These are phyloP conservation scores for Coenobita brevimanus DNA, from an alignment of 1,140 invertebrate genomes.

Conservation along the genomic window DNA sequence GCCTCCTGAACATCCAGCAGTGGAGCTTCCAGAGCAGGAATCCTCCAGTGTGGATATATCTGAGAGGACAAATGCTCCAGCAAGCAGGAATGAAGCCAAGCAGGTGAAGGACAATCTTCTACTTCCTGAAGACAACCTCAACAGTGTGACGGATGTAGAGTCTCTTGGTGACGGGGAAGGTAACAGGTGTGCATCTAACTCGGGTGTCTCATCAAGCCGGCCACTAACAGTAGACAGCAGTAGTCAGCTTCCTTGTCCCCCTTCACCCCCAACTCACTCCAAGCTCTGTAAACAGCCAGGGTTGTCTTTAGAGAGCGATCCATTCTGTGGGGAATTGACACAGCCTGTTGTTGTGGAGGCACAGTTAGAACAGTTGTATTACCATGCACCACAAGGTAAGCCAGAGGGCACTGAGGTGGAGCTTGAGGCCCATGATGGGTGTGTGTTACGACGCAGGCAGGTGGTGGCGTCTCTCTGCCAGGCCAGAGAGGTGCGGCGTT, in stretches of 20 bases:
- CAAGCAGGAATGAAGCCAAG: slow-evolving; percentile 37
- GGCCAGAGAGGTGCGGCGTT: slow-evolving; percentile 55
- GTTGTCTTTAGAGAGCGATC: slow-evolving; percentile 60
- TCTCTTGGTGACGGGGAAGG: slow-evolving; percentile 68
- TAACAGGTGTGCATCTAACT: slow-evolving; percentile 69
- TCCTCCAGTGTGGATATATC: slow-evolving; percentile 57
- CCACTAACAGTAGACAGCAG: slow-evolving; percentile 62
- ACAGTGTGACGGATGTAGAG: slow-evolving; percentile 67
- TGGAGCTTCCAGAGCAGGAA: slow-evolving; percentile 47
- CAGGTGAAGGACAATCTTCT: slow-evolving; percentile 68
- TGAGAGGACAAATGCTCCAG: slow-evolving; percentile 44
- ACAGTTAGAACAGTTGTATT: slow-evolving; percentile 57
- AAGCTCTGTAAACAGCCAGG: slow-evolving; percentile 53
- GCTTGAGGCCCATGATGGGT: slow-evolving; percentile 44
- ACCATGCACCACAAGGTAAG: slow-evolving; percentile 46
- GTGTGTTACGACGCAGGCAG: slow-evolving; percentile 51
- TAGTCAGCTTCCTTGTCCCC: slow-evolving; percentile 56
- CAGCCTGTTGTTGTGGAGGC: slow-evolving; percentile 59
- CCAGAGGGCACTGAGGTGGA: slow-evolving; percentile 48
- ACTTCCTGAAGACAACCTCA: slow-evolving; percentile 58
- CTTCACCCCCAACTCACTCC: slow-evolving; percentile 45
- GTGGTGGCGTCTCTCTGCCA: slow-evolving; percentile 54
- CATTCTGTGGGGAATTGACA: slow-evolving; percentile 55
- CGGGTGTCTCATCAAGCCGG: slow-evolving; percentile 48
- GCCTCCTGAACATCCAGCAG: slow-evolving; percentile 6